Percentiles rank a stretch among this genome's conserved stretches.
phyloP scores from a whole-genome alignment of 2,113 vertebrate species.

The Leucoraja erinaceus region DNA sequence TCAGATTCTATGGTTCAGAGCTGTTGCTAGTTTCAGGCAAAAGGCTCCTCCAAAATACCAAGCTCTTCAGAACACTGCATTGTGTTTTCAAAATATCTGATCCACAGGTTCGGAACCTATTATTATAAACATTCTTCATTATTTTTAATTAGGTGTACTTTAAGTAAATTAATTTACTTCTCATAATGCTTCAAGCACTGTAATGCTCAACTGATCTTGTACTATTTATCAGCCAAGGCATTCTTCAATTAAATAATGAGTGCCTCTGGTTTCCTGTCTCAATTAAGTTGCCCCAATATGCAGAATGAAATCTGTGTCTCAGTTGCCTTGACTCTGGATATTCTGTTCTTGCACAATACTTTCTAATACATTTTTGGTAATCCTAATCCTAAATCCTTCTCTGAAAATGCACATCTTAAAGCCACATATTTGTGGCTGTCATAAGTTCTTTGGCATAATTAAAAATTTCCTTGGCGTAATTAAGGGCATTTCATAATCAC shows the following conservation, averaged over 20 bases:
- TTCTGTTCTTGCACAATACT: neutral
- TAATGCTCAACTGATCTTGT: neutral
- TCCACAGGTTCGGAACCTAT: neutral
- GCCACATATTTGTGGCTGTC: neutral
- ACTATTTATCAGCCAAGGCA: neutral
- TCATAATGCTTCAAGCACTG: neutral
- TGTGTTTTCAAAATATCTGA: neutral
- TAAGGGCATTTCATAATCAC: neutral
- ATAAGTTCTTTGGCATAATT: neutral
- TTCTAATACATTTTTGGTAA: neutral
- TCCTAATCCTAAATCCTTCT: neutral
- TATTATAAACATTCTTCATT: slow-evolving; percentile 7
- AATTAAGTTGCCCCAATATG: neutral
- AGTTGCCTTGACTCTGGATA: neutral
- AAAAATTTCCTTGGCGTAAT: neutral
- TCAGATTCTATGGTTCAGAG: neutral
- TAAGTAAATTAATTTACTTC: neutral
- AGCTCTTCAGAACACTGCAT: too few relatives aligned
- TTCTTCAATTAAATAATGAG: neutral
- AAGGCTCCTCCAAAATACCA: neutral
- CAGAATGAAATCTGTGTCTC: neutral
- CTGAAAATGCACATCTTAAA: neutral
- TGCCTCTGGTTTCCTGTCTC: neutral
- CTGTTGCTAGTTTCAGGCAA: neutral
- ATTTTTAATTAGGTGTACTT: slow-evolving; percentile 27